phyloP scores from a whole-genome alignment of 2,888 invertebrate species.

The Subacronicta megacephala region DNA sequence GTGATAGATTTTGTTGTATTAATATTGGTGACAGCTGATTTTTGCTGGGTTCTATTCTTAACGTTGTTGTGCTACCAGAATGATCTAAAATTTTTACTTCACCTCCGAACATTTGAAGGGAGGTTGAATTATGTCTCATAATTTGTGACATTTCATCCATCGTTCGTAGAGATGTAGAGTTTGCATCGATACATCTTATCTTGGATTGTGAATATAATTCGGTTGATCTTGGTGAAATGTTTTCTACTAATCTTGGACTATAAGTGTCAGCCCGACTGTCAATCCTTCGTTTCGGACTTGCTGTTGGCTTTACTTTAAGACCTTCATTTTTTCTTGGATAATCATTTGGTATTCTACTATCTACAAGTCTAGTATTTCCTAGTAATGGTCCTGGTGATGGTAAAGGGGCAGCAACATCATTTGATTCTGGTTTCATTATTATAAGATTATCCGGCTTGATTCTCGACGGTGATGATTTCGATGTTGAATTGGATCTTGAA shows the following conservation, averaged over 20 bases:
- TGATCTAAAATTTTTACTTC: constrained; percentile 94
- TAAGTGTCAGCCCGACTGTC: constrained; percentile 80
- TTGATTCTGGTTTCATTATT: constrained; percentile 83
- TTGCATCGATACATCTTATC: constrained; percentile 86
- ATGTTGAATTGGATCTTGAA: constrained; percentile 72
- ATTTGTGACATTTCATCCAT: constrained; percentile 90
- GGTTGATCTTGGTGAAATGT: constrained; percentile 77
- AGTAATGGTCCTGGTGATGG: constrained; percentile 95
- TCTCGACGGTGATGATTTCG: constrained; percentile 77
- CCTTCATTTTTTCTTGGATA: constrained; percentile 78
- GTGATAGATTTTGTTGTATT: constrained; percentile 85
- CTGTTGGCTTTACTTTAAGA: constrained; percentile 74
- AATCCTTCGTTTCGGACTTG: constrained; percentile 81
- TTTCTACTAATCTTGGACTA: constrained; percentile 81
- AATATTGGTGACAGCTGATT: constrained; percentile 89
- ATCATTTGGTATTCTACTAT: constrained; percentile 86
- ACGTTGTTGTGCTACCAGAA: constrained; percentile 91
- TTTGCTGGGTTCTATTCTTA: constrained; percentile 92
- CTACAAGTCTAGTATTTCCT: constrained; percentile 95
- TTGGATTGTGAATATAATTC: constrained; percentile 85
- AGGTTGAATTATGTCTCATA: constrained; percentile 87
- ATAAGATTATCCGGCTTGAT: constrained; percentile 90
- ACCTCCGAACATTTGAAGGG: constrained; percentile 93
- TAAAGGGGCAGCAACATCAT: constrained; percentile 90
- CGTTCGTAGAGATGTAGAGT: constrained; percentile 83